phyloP scores from a whole-genome alignment of 2,888 invertebrate species.

The Hanleya hanleyi region DNA sequence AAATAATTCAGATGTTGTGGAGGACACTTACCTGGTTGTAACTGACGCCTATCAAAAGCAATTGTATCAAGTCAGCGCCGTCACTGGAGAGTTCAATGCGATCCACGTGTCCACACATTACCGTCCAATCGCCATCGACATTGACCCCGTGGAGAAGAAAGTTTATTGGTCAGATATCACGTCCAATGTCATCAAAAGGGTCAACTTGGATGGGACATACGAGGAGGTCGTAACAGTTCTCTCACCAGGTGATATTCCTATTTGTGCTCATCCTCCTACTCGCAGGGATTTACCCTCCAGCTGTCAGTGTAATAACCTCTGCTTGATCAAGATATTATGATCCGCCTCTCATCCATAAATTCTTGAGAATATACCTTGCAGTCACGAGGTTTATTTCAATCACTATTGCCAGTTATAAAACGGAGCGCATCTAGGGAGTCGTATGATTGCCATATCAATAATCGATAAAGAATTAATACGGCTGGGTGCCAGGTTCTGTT shows the following conservation, averaged over 20 bases:
- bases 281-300: no score
- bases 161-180: conserved; percentile 87
- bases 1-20: conserved; percentile 41
- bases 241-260: conserved; percentile 47
- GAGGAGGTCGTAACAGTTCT: conserved; percentile 44
- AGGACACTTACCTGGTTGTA: conserved; percentile 63
- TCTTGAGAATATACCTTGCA: no score
- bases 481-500: no score
- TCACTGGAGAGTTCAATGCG: conserved; percentile 70
- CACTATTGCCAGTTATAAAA: no score
- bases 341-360: no score
- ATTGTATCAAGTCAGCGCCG: conserved; percentile 86
- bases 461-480: no score
- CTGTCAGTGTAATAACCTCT: no score
- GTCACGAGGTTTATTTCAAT: no score
- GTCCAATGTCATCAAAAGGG: conserved; percentile 53
- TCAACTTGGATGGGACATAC: conserved; percentile 48
- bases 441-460: no score
- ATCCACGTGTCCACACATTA: conserved; percentile 69
- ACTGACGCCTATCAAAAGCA: conserved; percentile 77
- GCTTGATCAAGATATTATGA: no score
- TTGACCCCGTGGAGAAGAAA: conserved; percentile 83
- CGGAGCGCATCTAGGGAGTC: no score
- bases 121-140: conserved; percentile 88
- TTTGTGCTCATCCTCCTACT: no score